These are phyloP conservation scores for Antechinus stuartii DNA, from an alignment of 2,113 vertebrate species.

Conservation along the genomic window DNA sequence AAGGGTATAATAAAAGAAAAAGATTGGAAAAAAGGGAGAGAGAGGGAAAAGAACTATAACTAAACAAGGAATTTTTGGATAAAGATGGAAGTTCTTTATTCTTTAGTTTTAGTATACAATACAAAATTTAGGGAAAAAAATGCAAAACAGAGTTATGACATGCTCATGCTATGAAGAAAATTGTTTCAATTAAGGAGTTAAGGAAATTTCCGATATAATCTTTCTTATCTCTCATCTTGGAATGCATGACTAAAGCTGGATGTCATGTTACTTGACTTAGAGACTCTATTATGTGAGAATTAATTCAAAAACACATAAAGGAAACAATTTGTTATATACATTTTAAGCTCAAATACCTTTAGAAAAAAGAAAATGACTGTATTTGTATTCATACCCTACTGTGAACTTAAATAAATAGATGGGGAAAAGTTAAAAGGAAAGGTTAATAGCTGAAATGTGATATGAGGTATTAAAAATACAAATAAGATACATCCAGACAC, in stretches of 20 bases:
- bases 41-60: neutral
- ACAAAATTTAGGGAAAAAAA: neutral
- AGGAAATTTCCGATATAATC: neutral
- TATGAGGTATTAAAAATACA: neutral
- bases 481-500: neutral
- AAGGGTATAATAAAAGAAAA: neutral
- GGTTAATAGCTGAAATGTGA: constrained; percentile 19
- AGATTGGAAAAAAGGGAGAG: neutral
- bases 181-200: neutral
- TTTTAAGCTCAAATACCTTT: neutral
- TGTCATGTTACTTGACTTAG: neutral
- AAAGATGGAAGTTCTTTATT: neutral
- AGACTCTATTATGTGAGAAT: neutral
- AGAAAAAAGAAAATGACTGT: neutral
- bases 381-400: constrained; percentile 24
- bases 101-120: neutral
- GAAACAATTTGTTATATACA: constrained; percentile 40
- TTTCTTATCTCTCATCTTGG: constrained; percentile 17
- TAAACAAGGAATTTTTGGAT: neutral
- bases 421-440: neutral
- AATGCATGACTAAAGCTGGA: neutral
- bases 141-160: fast-evolving
- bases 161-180: neutral
- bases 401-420: neutral
- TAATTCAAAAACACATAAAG: neutral